phyloP scores from a whole-genome alignment of 2,888 invertebrate genomes.

The Cerastis leucographa region DNA sequence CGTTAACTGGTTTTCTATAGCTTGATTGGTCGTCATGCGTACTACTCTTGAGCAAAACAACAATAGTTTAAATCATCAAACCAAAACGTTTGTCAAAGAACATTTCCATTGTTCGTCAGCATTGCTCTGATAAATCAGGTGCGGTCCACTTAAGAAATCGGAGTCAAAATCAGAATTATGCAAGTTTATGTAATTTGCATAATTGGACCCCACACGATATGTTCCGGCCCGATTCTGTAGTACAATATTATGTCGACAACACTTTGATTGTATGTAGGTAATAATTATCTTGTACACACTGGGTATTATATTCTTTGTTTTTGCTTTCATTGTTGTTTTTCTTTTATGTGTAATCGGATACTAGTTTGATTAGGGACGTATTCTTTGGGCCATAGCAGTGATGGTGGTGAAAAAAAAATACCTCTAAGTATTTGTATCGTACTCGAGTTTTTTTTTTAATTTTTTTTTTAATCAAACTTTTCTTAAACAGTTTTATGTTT shows the following conservation, averaged over 20 bases:
- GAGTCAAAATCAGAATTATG: slow-evolving; percentile 56
- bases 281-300: slow-evolving; percentile 45
- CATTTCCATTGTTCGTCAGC: slow-evolving; percentile 34
- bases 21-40: too few relatives aligned
- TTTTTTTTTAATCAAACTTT: neutral
- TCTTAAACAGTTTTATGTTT: neutral
- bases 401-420: neutral
- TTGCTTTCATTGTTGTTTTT: slow-evolving; percentile 57
- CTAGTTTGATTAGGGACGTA: slow-evolving; percentile 17
- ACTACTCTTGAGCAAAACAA: slow-evolving; percentile 23
- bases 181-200: slow-evolving; percentile 70
- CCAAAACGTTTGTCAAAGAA: slow-evolving; percentile 24
- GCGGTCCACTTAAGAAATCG: slow-evolving; percentile 27
- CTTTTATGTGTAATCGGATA: slow-evolving; percentile 23
- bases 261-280: slow-evolving; percentile 43
- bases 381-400: neutral
- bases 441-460: neutral
- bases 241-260: slow-evolving; percentile 68
- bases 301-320: slow-evolving; percentile 51
- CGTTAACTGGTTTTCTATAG: too few relatives aligned
- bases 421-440: neutral
- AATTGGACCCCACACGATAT: slow-evolving; percentile 74
- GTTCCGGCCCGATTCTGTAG: slow-evolving; percentile 78
- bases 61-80: slow-evolving; percentile 21
- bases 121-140: slow-evolving; percentile 40